Evolutionary conservation across 2,113 vertebrate species (phyloP).

Genomic region (Leuciscus idus): DNA sequence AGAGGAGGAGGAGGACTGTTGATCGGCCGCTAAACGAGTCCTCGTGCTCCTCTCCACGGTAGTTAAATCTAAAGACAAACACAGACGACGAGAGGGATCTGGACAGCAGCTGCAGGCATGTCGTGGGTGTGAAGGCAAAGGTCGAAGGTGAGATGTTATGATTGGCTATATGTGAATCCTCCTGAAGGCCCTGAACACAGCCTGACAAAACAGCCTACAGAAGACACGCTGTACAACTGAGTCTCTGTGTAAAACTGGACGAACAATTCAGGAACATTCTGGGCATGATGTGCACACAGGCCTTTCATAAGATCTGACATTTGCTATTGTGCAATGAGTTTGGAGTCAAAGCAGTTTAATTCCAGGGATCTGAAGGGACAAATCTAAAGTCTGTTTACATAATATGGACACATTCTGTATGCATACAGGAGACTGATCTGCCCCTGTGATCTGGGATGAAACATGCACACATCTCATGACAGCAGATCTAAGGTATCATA

Average conservation of each 20-base stretch:
- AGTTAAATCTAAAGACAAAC: constrained; percentile 39
- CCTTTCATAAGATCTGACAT: constrained; percentile 35
- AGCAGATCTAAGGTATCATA: not conserved
- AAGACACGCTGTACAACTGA: constrained; percentile 37
- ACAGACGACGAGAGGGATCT: constrained; percentile 34
- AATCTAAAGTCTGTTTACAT: constrained; percentile 39
- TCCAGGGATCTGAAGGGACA: constrained; percentile 58
- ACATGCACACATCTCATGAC: not conserved
- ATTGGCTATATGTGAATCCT: constrained; percentile 37
- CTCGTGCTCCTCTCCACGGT: constrained; percentile 20
- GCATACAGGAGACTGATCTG: not conserved
- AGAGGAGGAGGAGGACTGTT: not conserved
- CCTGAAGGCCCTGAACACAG: constrained; percentile 22
- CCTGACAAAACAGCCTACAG: constrained; percentile 34
- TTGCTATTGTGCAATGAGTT: constrained; percentile 63
- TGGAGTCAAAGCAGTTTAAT: constrained; percentile 70
- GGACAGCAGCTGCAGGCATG: constrained; percentile 63
- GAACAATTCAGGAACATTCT: not conserved
- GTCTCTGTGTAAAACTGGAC: constrained; percentile 37
- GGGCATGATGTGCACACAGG: constrained; percentile 17
- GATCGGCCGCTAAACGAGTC: not conserved
- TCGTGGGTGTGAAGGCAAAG: constrained; percentile 46
- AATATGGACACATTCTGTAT: constrained; percentile 7
- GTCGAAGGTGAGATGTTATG: constrained; percentile 40
- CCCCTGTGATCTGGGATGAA: not conserved